Base-by-base conservation (phyloP, 30 jellyfish, hydroid and myxozoan species). In the Aurelia sp. region DNA sequence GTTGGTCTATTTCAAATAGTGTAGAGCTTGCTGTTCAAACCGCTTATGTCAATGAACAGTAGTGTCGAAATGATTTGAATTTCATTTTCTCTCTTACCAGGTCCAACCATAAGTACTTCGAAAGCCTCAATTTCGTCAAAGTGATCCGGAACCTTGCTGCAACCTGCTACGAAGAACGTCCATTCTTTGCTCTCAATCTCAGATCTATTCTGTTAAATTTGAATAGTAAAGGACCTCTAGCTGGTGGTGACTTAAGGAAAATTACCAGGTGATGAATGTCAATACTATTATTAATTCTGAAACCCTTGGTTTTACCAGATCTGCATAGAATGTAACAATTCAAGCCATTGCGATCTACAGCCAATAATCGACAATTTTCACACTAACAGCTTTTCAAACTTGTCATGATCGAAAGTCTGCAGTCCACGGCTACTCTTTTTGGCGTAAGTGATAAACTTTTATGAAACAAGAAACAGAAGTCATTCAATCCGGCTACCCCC, bases 171-270 rank as follows among this genome's bases (percentile, higher is more conserved):
- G 63, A 81, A 1, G 85, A 74, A 22, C 64, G 74, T 22, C 92
- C 89, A 9, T 88, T 88, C 60, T 58, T 79, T 22, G 86, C 89
- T 19, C 62, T 88, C 66, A 88, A 88, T 66, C 85, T 88, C 30
- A 44, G 96, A 71, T 88, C 96, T 18, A 88, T 79, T 10, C 73
- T 88, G 41, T 71, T 79, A 6, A 88, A 88, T 74, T 62, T 78
- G 63, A 85, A 81, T 20, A 44, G 92, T 3, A 77, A 82, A 40
- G 79, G 78, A 23, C 85, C 91, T 57, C 62, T 30, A n/a, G 47
- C 33, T 67, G 71, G 23, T 67, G 71, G 23, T 58, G 47, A 18
- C n/a, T 67, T 50, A 9, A 82, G 61, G 67, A 50, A 79, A 44
- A 19, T 62, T 35, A 30, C 55, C 17, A 77, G 40, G 55, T 44